These are phyloP conservation scores for Stenoptilia bipunctidactyla DNA, from an alignment of 2,888 invertebrate species.

Conservation along the genomic window DNA sequence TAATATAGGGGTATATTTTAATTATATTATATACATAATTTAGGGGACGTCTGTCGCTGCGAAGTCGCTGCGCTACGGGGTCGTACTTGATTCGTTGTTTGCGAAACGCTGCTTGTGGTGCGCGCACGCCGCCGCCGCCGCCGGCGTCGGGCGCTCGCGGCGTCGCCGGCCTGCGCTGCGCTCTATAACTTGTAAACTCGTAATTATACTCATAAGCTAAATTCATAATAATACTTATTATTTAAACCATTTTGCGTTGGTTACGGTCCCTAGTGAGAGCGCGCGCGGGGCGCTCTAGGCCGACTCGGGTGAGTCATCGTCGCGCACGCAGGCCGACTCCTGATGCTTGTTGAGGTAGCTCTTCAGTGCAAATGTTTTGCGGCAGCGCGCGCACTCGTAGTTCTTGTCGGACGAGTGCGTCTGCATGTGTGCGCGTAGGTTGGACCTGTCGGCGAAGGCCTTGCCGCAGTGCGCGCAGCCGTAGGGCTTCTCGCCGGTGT, in stretches of 20 bases:
- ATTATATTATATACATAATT: conserved; percentile 58
- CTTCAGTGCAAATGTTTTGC: conserved; percentile 95
- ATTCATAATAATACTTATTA: conserved; percentile 68
- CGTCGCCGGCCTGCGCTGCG: conserved; percentile 35
- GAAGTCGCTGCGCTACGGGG: conserved; percentile 53
- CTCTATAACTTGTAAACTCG: conserved; percentile 52
- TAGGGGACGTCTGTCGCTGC: conserved; percentile 57
- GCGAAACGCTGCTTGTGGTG: conserved; percentile 67
- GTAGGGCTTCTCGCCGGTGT: conserved; percentile 95
- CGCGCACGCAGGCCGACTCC: conserved; percentile 91
- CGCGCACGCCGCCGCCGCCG: conserved; percentile 29
- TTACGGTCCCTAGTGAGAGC: conserved; percentile 51
- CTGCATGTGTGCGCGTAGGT: conserved; percentile 96
- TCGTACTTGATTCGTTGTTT: conserved; percentile 69
- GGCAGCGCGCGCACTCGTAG: conserved; percentile 89
- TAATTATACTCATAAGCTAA: conserved; percentile 58
- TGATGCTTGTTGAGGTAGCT: conserved; percentile 97
- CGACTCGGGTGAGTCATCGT: conserved; percentile 59
- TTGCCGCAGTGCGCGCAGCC: conserved; percentile 97
- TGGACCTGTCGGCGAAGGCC: conserved; percentile 95
- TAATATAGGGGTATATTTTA: conserved; percentile 69
- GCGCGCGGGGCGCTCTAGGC: conserved; percentile 27
- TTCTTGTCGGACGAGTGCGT: conserved; percentile 95
- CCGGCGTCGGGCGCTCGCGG: conserved; percentile 18
- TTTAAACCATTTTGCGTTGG: conserved; percentile 48